A percentile compares a stretch with the other conserved stretches of the same genome.
These are phyloP conservation scores for Polydrusus pterygomalis DNA, from an alignment of 2,888 invertebrate genomes.

Conservation along the genomic window DNA sequence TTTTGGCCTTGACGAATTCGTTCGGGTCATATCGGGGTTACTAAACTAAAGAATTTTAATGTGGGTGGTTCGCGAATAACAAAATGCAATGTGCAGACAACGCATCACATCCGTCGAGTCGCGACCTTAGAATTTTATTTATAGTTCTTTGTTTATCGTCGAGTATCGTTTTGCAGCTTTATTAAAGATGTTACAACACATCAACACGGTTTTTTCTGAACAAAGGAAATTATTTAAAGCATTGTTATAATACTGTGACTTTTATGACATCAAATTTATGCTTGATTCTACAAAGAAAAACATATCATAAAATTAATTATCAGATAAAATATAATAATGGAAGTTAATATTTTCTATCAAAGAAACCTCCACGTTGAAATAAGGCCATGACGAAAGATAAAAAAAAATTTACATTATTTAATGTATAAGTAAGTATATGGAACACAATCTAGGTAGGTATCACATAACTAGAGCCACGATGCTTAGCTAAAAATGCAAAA, in stretches of 20 bases:
- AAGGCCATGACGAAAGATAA: no score
- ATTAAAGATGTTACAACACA: slow-evolving; percentile 46
- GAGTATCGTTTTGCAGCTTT: slow-evolving; percentile 49
- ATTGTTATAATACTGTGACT: slow-evolving; percentile 9
- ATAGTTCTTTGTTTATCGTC: slow-evolving; percentile 57
- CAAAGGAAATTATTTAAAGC: slow-evolving; percentile 37
- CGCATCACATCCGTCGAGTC: slow-evolving; percentile 59
- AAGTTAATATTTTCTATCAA: no score
- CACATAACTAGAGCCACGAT: no score
- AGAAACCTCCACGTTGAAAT: no score
- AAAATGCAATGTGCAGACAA: slow-evolving; percentile 61
- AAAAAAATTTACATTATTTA: no score
- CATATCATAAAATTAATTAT: neutral
- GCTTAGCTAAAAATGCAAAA: no score
- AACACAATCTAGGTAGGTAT: no score
- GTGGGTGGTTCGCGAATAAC: slow-evolving; percentile 62
- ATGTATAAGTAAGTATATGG: no score
- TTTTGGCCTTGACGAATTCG: slow-evolving; percentile 53
- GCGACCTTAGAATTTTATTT: slow-evolving; percentile 57
- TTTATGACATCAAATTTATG: slow-evolving; percentile 19
- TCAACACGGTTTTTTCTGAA: slow-evolving; percentile 32
- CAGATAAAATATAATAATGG: neutral
- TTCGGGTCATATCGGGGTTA: slow-evolving; percentile 62
- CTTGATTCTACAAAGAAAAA: slow-evolving; percentile 7
- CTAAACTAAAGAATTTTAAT: slow-evolving; percentile 61